Percentiles rank a stretch among this genome's conserved stretches.
Conservation (phyloP, 2,888 invertebrate species). For the Tetropium fuscum region DNA sequence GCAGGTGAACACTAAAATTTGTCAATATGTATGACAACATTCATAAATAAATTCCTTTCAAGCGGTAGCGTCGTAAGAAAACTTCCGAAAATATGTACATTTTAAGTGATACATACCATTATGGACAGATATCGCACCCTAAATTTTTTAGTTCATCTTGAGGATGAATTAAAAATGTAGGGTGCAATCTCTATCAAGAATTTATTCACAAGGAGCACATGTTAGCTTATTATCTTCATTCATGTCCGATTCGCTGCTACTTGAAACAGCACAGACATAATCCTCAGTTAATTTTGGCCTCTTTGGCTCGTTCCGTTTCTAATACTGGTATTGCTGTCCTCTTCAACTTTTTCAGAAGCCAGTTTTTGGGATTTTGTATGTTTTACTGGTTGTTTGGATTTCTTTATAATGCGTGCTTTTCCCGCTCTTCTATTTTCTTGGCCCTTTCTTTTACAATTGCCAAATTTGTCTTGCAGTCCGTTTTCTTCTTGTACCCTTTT, state of each 20-base stretch:
- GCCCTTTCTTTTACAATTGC: neutral
- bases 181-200: no score
- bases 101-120: no score
- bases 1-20: no score
- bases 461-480: neutral
- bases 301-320: neutral
- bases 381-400: neutral
- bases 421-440: neutral
- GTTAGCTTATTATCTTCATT: neutral
- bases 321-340: neutral
- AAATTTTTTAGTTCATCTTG: no score
- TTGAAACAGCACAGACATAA: neutral
- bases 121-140: no score
- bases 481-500: neutral
- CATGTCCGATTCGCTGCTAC: neutral
- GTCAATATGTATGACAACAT: no score
- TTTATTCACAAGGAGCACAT: conserved; percentile 1
- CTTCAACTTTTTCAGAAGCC: neutral
- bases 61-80: no score
- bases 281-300: neutral
- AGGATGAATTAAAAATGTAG: no score
- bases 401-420: neutral
- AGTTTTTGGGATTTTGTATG: neutral
- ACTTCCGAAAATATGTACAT: no score
- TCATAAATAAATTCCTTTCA: no score